Evolutionary conservation across 2,113 vertebrate species (phyloP), one percentile per base, ranked within the genome.

Genomic region (Passer montanus): DNA sequence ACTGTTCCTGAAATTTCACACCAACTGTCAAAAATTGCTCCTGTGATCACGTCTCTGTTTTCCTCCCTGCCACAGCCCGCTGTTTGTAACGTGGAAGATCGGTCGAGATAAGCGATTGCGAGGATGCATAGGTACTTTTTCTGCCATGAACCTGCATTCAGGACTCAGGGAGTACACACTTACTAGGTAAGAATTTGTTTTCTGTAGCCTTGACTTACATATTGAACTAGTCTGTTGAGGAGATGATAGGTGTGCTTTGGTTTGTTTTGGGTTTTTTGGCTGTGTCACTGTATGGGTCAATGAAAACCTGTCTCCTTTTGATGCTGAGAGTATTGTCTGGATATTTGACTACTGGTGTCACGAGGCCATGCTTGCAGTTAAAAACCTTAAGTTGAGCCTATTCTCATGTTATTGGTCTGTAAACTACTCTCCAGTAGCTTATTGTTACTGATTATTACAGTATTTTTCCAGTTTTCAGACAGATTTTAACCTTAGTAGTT

Each of bases 141-240:
- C 99, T 94, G 99, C 99, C 99, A 99, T 99, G 99, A 99, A 99
- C 98, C 99, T 99, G 98, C 99, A 99, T 98, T 99, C 99, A 99
- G 99, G 99, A 99, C 99, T 99, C 99, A 99, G 99, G 99, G 99
- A 99, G 98, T 99, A 99, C 99, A 99, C 99, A 97, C 99, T 99
- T 99, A 99, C 99, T 98, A 99, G 99, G 99, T 99, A 98, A 98
- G 97, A 97, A 80, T 64, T 94, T 52, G 90, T 93, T 96, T 97
- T 96, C 94, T 91, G 73, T 89, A 95, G 93, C 88, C 47, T 96
- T 82, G 77, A 66, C 58, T 84, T 96, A 47, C 7, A 2, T 68
- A 76, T 84, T 94, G 21, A 90, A 91, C 35, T 97, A 97, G 90
- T 20, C 31, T 59, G 4, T 64, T 72, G 56, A 89, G 89, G 77